Percentiles rank a stretch among this genome's conserved stretches.
These are phyloP conservation scores for Schlechtendalia chinensis DNA, from an alignment of 1,140 invertebrate species.

Conservation along the genomic window DNA sequence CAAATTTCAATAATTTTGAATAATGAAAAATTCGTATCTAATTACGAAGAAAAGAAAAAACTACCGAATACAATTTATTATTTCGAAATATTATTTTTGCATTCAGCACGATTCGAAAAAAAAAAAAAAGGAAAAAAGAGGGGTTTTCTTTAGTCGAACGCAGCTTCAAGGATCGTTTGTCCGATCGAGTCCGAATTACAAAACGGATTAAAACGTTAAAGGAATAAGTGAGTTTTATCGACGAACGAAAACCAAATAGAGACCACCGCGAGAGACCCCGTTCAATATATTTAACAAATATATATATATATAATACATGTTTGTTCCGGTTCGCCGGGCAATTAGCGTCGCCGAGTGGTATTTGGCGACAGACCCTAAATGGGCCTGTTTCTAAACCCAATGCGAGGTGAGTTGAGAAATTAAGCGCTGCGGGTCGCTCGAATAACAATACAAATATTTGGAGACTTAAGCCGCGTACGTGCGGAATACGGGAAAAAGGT, in stretches of 20 bases:
- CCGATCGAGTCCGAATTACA: background rate
- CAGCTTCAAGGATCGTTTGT: too few species aligned
- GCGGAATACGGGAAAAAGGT: background rate
- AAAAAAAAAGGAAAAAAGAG: background rate
- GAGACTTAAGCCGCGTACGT: background rate
- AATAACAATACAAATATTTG: slow-evolving; percentile 38
- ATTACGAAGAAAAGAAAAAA: too few species aligned
- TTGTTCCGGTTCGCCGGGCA: background rate
- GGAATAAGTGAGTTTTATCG: background rate
- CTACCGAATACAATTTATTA: too few species aligned
- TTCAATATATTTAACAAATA: too few species aligned
- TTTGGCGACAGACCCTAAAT: slow-evolving; percentile 18
- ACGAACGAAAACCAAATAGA: background rate
- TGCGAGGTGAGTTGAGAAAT: background rate
- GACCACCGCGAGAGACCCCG: background rate
- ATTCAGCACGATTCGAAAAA: background rate
- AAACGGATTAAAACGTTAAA: background rate
- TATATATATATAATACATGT: background rate
- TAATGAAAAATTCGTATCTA: too few species aligned
- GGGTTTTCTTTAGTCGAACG: too few species aligned
- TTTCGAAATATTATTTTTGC: too few species aligned
- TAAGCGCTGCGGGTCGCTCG: background rate
- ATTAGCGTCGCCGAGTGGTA: slow-evolving; percentile 1
- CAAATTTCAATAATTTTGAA: too few species aligned
- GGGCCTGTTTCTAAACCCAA: background rate